Base-by-base conservation (phyloP, 2,888 invertebrate species). In the Mythimna pallens region DNA sequence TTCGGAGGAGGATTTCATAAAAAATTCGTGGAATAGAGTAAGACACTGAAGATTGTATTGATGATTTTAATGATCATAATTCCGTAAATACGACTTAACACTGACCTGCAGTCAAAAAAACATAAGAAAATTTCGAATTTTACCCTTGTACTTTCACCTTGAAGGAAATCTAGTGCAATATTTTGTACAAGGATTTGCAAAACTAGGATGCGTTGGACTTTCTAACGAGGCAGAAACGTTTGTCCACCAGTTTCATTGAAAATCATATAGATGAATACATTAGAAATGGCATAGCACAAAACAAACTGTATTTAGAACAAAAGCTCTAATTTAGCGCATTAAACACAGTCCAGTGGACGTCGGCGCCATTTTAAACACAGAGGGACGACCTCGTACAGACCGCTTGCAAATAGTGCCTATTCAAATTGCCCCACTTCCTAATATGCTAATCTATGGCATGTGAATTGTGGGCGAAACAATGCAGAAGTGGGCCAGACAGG, bases 401-500 rank as follows among this genome's bases (percentile, higher is more conserved):
- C 62, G 75, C 76, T 84, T 81, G 84, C 82, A 82, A 83, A 86
- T 83, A 84, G 83, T 89, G 87, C 85, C 92, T 88, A 93, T 93
- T 93, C 89, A 93, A 91, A 92, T 84, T 91, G 93, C 83, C 92
- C 95, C 88, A 95, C 94, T 94, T 95, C 94, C 94, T 92, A 93
- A 94, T 93, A 95, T 95, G 94, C 92, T 92, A 95, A 95, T 94
- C 89, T 88, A 88, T 91, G 89, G 89, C 91, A 92, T 90, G 90
- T 92, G 90, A 92, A 93, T 91, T 91, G 93, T 93, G 89, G 89
- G 89, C 91, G 91, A 93, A 89, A 95, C 95, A 95, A 94, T 93
- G 88, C 88, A 76, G 78, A 92, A 91, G 91, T 93, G 89, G 91
- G 90, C 81, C 92, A 91, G 85, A 86, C 93, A 90, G 91, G 90